These are phyloP conservation scores for Scaptomyza pallida DNA, from an alignment of 1,140 invertebrate genomes.

Conservation along the genomic window DNA sequence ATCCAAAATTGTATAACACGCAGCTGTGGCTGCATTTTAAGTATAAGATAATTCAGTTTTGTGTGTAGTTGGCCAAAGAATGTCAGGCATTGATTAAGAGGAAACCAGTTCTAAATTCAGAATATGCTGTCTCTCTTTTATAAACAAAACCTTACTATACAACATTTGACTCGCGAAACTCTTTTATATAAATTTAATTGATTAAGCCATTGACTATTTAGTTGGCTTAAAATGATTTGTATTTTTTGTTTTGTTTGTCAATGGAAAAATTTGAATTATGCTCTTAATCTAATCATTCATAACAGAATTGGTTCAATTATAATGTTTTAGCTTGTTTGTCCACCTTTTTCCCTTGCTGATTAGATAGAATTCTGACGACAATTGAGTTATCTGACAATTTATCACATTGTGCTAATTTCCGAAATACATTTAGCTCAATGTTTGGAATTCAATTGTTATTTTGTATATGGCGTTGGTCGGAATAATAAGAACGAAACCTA, in stretches of 20 bases:
- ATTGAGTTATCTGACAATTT: no score
- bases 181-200: neutral
- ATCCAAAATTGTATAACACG: conserved; percentile 8
- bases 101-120: conserved; percentile 5
- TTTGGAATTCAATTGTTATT: no score
- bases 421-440: neutral
- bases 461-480: no score
- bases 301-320: neutral
- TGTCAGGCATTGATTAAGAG: neutral
- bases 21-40: conserved; percentile 9
- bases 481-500: no score
- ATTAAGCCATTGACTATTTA: neutral
- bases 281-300: neutral
- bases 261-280: neutral
- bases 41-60: neutral
- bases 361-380: neutral
- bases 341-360: neutral
- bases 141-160: neutral
- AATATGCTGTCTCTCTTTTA: no score
- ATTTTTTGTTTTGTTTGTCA: neutral
- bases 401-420: no score
- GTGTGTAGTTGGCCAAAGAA: neutral
- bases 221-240: no score
- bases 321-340: neutral
- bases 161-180: neutral